Percentiles rank a stretch among this genome's conserved stretches.
These are phyloP conservation scores for Andrena haemorrhoa DNA, from an alignment of 2,888 invertebrate species.

Conservation along the genomic window DNA sequence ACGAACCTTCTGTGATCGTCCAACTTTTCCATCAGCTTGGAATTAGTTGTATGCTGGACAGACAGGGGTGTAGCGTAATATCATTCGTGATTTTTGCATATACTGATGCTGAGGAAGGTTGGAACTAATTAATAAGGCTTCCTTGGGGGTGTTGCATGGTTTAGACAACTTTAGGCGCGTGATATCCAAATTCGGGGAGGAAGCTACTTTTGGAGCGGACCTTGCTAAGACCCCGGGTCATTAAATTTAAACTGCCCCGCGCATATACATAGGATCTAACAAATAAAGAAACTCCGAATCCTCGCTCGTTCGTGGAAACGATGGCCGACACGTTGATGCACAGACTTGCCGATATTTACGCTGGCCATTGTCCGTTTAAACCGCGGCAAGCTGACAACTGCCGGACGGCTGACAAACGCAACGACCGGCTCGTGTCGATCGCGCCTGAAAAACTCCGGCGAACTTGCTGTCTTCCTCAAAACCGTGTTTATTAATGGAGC, in stretches of 20 bases:
- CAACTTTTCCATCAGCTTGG: background rate
- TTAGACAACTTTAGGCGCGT: too few relatives aligned
- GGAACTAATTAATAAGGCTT: too few relatives aligned
- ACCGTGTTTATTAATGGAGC: constrained; percentile 64
- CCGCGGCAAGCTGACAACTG: background rate
- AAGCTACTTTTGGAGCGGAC: too few relatives aligned
- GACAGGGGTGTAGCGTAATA: too few relatives aligned
- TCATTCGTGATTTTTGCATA: too few relatives aligned
- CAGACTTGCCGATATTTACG: background rate
- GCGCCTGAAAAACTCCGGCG: constrained; percentile 29
- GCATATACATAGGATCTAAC: background rate
- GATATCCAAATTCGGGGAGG: too few relatives aligned
- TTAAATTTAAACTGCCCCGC: background rate
- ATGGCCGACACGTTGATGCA: background rate
- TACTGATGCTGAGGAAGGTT: too few relatives aligned
- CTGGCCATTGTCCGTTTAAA: background rate
- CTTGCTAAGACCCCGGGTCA: too few relatives aligned
- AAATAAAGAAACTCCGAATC: background rate
- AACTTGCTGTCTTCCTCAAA: constrained; percentile 44
- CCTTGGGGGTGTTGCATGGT: too few relatives aligned
- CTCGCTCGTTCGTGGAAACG: background rate
- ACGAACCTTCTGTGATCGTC: background rate
- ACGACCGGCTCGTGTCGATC: constrained; percentile 16
- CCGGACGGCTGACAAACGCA: constrained; percentile 1
- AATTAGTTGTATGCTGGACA: too few relatives aligned